Percentiles rank a stretch among this genome's conserved stretches.
These are phyloP conservation scores for Phytoseiulus persimilis DNA, from an alignment of 2,888 invertebrate species.

Conservation along the genomic window DNA sequence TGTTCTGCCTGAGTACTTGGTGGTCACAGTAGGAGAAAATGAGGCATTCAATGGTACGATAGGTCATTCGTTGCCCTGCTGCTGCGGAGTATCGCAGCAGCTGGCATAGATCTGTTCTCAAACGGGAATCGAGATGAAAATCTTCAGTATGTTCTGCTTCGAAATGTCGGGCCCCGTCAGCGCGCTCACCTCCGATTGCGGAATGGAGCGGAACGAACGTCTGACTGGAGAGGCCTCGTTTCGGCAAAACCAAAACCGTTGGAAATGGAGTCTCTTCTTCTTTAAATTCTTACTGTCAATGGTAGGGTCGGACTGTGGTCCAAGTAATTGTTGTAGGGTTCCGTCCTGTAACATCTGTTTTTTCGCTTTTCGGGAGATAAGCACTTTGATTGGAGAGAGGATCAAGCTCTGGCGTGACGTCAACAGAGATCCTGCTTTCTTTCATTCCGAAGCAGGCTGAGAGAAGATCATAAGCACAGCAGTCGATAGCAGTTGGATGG, in stretches of 20 bases:
- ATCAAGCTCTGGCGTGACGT: background rate
- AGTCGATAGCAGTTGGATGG: background rate
- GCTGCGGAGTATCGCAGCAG: background rate
- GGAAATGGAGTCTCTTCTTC: background rate
- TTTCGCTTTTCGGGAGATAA: background rate
- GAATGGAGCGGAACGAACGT: background rate
- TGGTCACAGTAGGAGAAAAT: background rate
- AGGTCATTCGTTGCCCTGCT: background rate
- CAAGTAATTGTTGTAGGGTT: background rate
- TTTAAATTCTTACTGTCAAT: background rate
- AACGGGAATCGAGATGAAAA: slow-evolving; percentile 5
- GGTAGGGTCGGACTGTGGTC: background rate
- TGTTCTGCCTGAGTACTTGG: background rate
- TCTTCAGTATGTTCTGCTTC: slow-evolving; percentile 5
- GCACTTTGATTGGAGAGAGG: background rate
- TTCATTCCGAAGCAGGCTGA: background rate
- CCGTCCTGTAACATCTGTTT: background rate
- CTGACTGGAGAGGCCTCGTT: background rate
- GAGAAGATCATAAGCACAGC: background rate
- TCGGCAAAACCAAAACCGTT: background rate
- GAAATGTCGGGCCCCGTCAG: background rate
- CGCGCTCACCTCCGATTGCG: background rate
- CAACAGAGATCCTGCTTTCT: slow-evolving; percentile 5
- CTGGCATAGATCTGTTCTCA: background rate
- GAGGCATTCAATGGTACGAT: background rate